Evolutionary conservation across 2,797 vertebrate genomes (phyloP), one percentile per base, ranked within the genome.

Genomic region (Galago senegalensis): DNA sequence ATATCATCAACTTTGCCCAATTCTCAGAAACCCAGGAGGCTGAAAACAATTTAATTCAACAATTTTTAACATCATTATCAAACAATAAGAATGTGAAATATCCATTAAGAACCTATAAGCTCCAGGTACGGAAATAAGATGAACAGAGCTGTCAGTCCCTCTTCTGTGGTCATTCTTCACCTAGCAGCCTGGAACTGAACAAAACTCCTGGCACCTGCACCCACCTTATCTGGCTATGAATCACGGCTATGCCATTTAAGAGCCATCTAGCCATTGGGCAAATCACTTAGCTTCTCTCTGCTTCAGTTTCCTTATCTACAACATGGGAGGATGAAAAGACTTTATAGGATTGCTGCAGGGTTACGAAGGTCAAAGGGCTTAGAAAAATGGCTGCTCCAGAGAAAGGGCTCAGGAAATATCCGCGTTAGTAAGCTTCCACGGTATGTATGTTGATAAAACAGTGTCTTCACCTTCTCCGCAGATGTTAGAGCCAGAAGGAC

Each of bases 291-390:
- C n/a, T n/a, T 69, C 63, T 86, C 67, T 70, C 18, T 16, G 25
- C 29, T 72, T 77, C 65, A 37, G n/a, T 89, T 95, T 89, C 40
- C 27, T 89, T 37, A 60, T 31, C 31, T 61, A 60, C 18, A 77
- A 46, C 49, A 21, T 53, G 11, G 31, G 3, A 75, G 75, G 63
- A 85, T 27, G 37, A 70, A 23, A 58, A 95, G 43, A 37, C 80
- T 76, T 65, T 31, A 37, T 23, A 70, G 49, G 72, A 89, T 86
- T 49, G 25, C 21, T 67, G 20, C 23, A 40, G 10, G 8, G 8
- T 56, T 73, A 20, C 76, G 18, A 14, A 31, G 27, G 4, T 11
- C 29, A 76, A 72, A 91, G 63, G 40, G 3, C 70, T 91, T 84
- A 85, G n/a, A 76, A 93, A 80, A 80, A 58, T 29, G 23, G 12